Evolutionary conservation across 2,113 vertebrate species (phyloP).

Genomic region (Crotalus helleri): DNA sequence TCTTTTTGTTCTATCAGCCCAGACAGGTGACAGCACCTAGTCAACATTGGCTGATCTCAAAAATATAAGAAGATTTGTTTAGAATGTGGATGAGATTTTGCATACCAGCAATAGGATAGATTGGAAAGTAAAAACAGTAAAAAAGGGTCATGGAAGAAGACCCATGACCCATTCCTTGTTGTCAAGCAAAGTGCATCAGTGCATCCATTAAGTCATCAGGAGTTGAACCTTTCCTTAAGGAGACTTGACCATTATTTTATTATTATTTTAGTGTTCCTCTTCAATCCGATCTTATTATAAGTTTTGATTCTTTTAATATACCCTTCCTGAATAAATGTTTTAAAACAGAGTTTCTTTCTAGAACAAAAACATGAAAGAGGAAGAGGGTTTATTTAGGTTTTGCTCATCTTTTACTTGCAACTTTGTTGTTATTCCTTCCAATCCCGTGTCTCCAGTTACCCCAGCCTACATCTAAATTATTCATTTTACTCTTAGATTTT

Average conservation of each 20-base stretch:
- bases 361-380: not conserved
- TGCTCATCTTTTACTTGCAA: not conserved
- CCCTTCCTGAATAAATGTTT: not conserved
- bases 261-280: not conserved
- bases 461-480: not conserved
- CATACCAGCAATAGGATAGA: not conserved
- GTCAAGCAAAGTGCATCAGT: not conserved
- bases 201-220: not conserved
- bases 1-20: not conserved
- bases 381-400: not conserved
- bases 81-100: not conserved
- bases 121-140: not conserved
- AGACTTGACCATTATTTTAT: not conserved
- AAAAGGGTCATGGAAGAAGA: not conserved
- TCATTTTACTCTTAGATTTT: not conserved
- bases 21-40: not conserved
- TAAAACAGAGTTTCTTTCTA: not conserved
- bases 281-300: not conserved
- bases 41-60: not conserved
- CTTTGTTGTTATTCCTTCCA: not conserved
- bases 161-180: not conserved
- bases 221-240: not conserved
- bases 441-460: not conserved
- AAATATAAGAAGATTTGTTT: not conserved
- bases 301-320: not conserved